Evolutionary conservation across 2,797 vertebrate species (phyloP), one percentile per base, ranked within the genome.

Genomic region (Anguilla pacifica): DNA sequence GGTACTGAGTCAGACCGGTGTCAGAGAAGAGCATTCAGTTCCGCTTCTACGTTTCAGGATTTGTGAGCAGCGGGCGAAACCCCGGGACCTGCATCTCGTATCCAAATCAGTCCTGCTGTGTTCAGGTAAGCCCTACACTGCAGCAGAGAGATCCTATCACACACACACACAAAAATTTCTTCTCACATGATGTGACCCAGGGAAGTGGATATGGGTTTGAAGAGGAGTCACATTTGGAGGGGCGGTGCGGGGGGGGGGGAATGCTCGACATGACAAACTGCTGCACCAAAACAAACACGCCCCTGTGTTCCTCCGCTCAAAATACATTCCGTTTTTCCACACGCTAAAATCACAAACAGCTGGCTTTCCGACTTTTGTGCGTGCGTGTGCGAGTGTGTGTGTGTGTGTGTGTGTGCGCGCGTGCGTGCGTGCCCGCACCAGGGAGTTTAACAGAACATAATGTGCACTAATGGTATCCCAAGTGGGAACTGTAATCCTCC

Each of bases 401-500:
- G 39, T 39, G 39, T 39, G 57, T 28, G 70, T 70, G 6, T 25
- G 4, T 25, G n/a, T n/a, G n/a, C n/a, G n/a, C n/a, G n/a, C n/a
- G n/a, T n/a, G n/a, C n/a, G 57, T 28, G 67, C 31, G 67, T 72
- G 67, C 22, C 6, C 31, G 11, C 28, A 64, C 6, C 57, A 22
- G 31, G 57, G 84, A 10, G 35, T 64, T 85, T 85, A 85, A 85
- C 39, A 61, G 28, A 84, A 39, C 57, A 64, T 85, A 85, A 81
- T 49, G 19, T 64, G 53, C 57, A 19, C 28, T 77, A 77, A 43
- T 85, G 13, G 85, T 46, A 35, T 67, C 85, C 85, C 46, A 53
- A 28, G 46, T 72, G 84, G 39, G 43, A 74, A 72, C 10, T 74
- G 39, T 55, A 39, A 77, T 79, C 70, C 53, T 79, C 15, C 31